Base-by-base conservation (phyloP, 2,113 vertebrate species). In the Lathamus discolor region DNA sequence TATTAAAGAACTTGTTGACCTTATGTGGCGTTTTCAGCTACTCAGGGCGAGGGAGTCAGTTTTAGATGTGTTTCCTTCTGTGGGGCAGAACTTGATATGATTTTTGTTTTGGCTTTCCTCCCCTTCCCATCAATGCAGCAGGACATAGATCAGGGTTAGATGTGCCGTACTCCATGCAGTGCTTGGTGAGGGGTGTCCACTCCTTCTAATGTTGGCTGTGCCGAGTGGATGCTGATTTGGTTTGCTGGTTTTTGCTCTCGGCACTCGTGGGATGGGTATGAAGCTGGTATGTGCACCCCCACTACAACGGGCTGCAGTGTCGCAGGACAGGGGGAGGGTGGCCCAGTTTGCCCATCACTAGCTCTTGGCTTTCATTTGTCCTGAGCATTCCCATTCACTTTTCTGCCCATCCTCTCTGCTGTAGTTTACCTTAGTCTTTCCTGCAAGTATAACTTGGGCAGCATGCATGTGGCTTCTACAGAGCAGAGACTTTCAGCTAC, bases 151-250 rank as follows among this genome's bases (percentile, higher is more conserved):
- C 28, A 0, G 3, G 43, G 63, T 10, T 49, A 20, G 48, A 8
- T 13, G 48, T 27, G 24, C 52, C 0, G 1, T 52, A 13, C 20
- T 18, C 63, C 24, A 5, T 3, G 17, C 35, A 23, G 27, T 2
- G 17, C 41, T 41, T 0, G 1, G n/a, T 4, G 7, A 27, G 24
- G 27, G n/a, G 2, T 17, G 29, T 12, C 46, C 5, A 3, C 29
- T 43, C 55, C 72, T 18, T 0, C 6, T 14, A 72, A 37, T 1
- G 2, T 31, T n/a, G 63, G 35, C 44, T 0, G 1, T 49, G 31
- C 61, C 1, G 1, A 49, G 25, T 8, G 1, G 55, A 25, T 12
- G 19, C 24, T 2, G 39, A 39, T 28, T 13, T 41, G 25, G 48
- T 75, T 43, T 73, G 66, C 86, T 66, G 49, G 6, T 33, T 55